These are phyloP conservation scores for Acronicta psi DNA, from an alignment of 2,888 invertebrate genomes.

Conservation along the genomic window DNA sequence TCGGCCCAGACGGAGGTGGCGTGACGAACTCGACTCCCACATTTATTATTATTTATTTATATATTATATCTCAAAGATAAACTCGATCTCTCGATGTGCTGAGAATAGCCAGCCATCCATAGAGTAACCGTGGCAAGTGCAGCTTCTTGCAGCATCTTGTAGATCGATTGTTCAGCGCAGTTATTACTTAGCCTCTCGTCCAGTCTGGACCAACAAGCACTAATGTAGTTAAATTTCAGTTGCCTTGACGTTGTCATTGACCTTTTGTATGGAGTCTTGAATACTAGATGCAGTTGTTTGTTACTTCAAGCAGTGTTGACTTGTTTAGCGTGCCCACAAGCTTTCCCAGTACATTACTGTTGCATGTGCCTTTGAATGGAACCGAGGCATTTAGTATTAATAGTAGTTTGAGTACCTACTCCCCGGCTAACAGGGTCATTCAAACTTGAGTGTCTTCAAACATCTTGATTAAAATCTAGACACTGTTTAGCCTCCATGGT, in stretches of 20 bases:
- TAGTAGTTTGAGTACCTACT: constrained; percentile 13
- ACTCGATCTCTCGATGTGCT: too few species aligned
- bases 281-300: constrained; percentile 20
- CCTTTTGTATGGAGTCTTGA: constrained; percentile 2
- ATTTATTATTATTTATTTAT: too few species aligned
- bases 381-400: constrained; percentile 31
- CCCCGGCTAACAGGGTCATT: constrained; percentile 1
- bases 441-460: constrained; percentile 6
- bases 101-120: too few species aligned
- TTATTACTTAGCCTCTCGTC: neutral
- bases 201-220: neutral
- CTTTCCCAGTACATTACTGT: constrained; percentile 7
- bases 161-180: too few species aligned
- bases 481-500: too few species aligned
- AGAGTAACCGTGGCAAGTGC: too few species aligned
- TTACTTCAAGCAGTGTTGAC: constrained; percentile 2
- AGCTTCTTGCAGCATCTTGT: too few species aligned
- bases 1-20: too few species aligned
- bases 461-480: constrained; percentile 2
- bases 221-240: neutral
- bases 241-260: neutral
- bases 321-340: constrained; percentile 22
- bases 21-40: too few species aligned
- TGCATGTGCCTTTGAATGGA: constrained; percentile 13
- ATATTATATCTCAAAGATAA: too few species aligned